A percentile compares a stretch with the other conserved stretches of the same genome.
Conservation (phyloP, 1,140 invertebrate genomes). For the Drosophila sulfurigaster region DNA sequence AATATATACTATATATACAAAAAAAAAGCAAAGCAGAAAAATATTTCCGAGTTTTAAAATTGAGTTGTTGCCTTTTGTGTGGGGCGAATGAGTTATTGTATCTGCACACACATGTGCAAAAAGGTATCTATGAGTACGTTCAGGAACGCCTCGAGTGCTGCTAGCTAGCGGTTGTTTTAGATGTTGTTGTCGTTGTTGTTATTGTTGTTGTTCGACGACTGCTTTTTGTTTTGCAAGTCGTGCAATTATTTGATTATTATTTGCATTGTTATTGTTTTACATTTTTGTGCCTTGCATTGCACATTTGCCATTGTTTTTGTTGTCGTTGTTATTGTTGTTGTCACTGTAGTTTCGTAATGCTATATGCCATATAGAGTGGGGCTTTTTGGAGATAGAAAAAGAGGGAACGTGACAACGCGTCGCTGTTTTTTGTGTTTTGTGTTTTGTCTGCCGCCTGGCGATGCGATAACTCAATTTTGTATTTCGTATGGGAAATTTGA, state of each 20-base stretch:
- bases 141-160: conserved; percentile 40
- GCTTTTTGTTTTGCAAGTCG: conserved; percentile 63
- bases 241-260: conserved; percentile 78
- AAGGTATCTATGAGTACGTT: conserved; percentile 53
- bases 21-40: conserved; percentile 24
- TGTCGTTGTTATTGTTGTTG: conserved; percentile 35
- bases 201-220: conserved; percentile 28
- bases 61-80: conserved; percentile 30
- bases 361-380: conserved; percentile 28
- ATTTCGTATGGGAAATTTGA: conserved; percentile 72
- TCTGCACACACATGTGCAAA: conserved; percentile 16
- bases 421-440: neutral
- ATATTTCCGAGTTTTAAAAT: conserved; percentile 45
- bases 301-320: conserved; percentile 56
- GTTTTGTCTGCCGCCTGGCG: conserved; percentile 46
- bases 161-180: conserved; percentile 37
- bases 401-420: conserved; percentile 60
- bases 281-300: conserved; percentile 57
- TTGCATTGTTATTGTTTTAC: conserved; percentile 59
- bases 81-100: conserved; percentile 10
- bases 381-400: conserved; percentile 36
- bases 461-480: conserved; percentile 75
- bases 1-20: neutral
- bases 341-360: conserved; percentile 61
- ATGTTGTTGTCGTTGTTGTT: conserved; percentile 23